A percentile compares a stretch with the other conserved stretches of the same genome.
These are phyloP conservation scores for Numenius arquata DNA, from an alignment of 2,113 vertebrate genomes.

Conservation along the genomic window DNA sequence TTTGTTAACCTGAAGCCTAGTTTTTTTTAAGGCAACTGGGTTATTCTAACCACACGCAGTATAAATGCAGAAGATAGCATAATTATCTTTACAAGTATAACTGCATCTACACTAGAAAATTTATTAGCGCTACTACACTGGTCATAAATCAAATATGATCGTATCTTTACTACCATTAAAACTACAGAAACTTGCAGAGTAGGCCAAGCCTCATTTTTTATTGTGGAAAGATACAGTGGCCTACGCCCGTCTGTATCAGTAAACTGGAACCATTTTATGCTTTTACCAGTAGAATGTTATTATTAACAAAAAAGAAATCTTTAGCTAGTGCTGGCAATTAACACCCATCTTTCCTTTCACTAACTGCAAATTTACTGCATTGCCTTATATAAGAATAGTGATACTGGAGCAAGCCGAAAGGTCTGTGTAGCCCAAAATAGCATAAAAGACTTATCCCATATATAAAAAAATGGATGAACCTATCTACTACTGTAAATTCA, in stretches of 20 bases:
- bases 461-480: neutral
- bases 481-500: neutral
- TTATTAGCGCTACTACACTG: neutral
- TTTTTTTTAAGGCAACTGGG: neutral
- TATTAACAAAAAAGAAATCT: neutral
- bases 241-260: neutral
- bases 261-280: neutral
- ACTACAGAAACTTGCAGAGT: neutral
- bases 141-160: neutral
- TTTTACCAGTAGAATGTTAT: neutral
- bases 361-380: neutral
- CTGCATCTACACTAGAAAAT: neutral
- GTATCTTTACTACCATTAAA: neutral
- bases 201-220: neutral
- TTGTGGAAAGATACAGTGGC: neutral
- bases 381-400: neutral
- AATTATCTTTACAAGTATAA: neutral
- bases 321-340: neutral
- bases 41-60: neutral
- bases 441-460: neutral
- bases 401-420: neutral
- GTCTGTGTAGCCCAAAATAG: neutral
- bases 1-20: neutral
- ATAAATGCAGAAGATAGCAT: neutral
- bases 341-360: neutral